Evolutionary conservation across 2,113 vertebrate species (phyloP).

Genomic region (Albula glossodonta): DNA sequence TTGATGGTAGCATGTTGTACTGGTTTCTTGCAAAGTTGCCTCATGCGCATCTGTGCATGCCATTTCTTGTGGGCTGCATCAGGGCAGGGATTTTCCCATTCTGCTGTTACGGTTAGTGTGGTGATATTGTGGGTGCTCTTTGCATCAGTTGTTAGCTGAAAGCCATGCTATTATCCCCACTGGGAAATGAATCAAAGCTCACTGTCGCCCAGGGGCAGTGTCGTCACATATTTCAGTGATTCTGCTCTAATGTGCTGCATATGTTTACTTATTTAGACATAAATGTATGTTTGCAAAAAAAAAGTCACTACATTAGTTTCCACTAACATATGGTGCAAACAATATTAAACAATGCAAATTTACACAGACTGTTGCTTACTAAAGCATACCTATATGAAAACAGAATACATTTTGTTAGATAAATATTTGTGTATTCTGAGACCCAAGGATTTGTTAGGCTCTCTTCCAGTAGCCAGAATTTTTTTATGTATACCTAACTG

Average conservation of each 20-base stretch:
- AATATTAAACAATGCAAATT: not conserved
- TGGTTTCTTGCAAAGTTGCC: slow-evolving; percentile 50
- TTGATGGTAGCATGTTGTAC: slow-evolving; percentile 52
- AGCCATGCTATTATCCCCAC: slow-evolving; percentile 33
- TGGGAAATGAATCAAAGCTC: slow-evolving; percentile 15
- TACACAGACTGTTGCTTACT: not conserved
- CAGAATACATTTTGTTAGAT: not conserved
- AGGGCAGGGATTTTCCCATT: slow-evolving; percentile 13
- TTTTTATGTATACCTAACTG: no score
- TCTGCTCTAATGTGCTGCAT: not conserved
- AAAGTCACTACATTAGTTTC: not conserved
- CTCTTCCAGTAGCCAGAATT: not conserved
- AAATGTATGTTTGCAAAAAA: not conserved
- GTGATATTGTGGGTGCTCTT: slow-evolving; percentile 31
- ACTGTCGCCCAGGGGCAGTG: slow-evolving; percentile 18
- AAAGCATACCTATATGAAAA: not conserved
- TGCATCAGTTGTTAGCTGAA: not conserved
- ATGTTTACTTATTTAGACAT: slow-evolving; percentile 17
- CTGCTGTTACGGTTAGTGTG: slow-evolving; percentile 33
- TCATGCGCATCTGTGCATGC: slow-evolving; percentile 57
- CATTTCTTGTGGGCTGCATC: slow-evolving; percentile 54
- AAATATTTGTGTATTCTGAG: no score
- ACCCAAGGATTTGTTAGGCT: no score
- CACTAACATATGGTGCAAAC: not conserved
- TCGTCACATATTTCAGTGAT: not conserved